These are phyloP conservation scores for Berghia stephanieae DNA, from an alignment of 1,140 invertebrate genomes.

Conservation along the genomic window DNA sequence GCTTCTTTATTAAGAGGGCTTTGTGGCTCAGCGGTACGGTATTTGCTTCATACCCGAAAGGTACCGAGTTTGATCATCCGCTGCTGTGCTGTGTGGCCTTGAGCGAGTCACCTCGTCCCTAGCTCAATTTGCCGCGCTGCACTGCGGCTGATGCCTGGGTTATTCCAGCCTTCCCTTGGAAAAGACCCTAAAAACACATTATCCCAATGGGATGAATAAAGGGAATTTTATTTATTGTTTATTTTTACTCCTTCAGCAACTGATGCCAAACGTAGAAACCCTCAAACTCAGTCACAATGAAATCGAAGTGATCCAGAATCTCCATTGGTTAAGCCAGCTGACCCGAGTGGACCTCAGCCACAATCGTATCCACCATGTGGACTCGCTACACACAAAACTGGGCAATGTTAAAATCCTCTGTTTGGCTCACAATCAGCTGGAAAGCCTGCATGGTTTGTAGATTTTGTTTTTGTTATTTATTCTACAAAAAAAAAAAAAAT, in stretches of 20 bases:
- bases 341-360: conserved; percentile 80
- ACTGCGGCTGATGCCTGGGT: too few species aligned
- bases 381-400: conserved; percentile 83
- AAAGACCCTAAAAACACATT: too few species aligned
- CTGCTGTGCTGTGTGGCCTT: too few species aligned
- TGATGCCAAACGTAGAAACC: conserved; percentile 79
- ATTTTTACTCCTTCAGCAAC: conserved; percentile 66
- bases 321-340: conserved; percentile 81
- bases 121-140: too few species aligned
- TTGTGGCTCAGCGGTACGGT: too few species aligned
- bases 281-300: conserved; percentile 80
- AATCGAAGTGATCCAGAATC: conserved; percentile 78
- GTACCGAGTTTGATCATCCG: too few species aligned
- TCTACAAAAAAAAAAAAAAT: too few species aligned
- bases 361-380: conserved; percentile 75
- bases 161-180: too few species aligned
- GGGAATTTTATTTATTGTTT: too few species aligned
- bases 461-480: background rate
- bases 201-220: too few species aligned
- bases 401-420: conserved; percentile 90
- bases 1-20: background rate
- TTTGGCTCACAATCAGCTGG: conserved; percentile 86
- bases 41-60: too few species aligned
- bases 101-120: too few species aligned
- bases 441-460: conserved; percentile 65